Conservation (phyloP, 2,888 invertebrate species). For the Hermaeophaga mercurialis region DNA sequence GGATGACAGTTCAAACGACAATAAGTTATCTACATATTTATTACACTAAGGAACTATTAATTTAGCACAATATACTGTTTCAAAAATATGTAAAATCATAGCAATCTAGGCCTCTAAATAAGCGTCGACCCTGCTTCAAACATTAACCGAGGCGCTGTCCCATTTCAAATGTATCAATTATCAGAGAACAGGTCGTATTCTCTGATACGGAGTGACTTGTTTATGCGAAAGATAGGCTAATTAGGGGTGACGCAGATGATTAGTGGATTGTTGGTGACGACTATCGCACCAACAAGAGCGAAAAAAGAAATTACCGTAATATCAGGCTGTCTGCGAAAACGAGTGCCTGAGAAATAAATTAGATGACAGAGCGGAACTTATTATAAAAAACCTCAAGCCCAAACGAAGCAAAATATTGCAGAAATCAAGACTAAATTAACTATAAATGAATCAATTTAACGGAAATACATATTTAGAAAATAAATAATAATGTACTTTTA, state of each 20-base stretch:
- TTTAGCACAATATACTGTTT: no score
- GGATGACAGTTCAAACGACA: no score
- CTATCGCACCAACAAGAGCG: constrained; percentile 34
- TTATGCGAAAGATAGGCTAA: constrained; percentile 55
- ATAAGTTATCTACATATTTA: no score
- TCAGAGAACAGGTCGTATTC: constrained; percentile 49
- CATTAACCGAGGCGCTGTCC: constrained; percentile 36
- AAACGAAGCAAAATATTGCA: no score
- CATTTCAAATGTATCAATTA: constrained; percentile 54
- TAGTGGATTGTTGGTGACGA: constrained; percentile 44
- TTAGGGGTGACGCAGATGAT: constrained; percentile 51
- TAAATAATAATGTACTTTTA: no score
- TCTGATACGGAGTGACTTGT: constrained; percentile 52
- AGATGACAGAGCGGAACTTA: not conserved
- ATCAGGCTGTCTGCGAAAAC: not conserved
- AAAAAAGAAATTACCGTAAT: constrained; percentile 23
- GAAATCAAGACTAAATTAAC: no score
- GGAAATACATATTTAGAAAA: no score
- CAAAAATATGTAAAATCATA: no score
- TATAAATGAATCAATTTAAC: no score
- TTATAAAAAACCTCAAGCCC: no score
- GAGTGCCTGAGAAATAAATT: not conserved
- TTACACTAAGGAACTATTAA: no score
- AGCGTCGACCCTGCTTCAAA: constrained; percentile 3
- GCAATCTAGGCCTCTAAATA: no score